Conservation (phyloP, 2,797 vertebrate species). For the Peromyscus aztecus region DNA sequence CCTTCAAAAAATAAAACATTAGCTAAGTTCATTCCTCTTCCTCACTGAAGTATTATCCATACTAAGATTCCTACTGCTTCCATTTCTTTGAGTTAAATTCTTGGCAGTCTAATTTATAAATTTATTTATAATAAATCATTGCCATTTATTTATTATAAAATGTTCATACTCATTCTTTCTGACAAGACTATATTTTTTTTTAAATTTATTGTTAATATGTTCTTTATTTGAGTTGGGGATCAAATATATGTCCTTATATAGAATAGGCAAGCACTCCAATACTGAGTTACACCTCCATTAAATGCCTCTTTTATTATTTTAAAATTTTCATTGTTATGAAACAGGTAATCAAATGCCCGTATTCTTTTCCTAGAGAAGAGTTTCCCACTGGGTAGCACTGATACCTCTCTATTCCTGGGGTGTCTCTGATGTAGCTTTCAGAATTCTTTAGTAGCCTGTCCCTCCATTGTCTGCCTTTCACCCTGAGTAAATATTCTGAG, state of each 20-base stretch:
- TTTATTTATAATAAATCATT: background rate
- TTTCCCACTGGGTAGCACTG: background rate
- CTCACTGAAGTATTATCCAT: background rate
- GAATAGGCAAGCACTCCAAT: background rate
- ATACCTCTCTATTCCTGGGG: background rate
- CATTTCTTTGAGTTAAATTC: background rate
- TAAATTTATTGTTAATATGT: background rate
- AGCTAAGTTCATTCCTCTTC: conserved; percentile 60
- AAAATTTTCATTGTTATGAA: background rate
- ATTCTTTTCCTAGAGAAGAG: background rate
- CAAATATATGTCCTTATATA: background rate
- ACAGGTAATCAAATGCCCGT: background rate
- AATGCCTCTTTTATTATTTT: background rate
- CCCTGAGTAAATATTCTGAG: background rate
- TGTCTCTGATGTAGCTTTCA: background rate
- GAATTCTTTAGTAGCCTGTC: background rate
- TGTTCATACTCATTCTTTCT: background rate
- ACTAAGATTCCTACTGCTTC: conserved; percentile 12
- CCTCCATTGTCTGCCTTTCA: rapidly evolving
- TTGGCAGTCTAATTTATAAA: background rate
- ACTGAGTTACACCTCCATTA: background rate
- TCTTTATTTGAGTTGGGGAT: background rate
- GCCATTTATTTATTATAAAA: conserved; percentile 30
- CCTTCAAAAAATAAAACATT: conserved; percentile 64
- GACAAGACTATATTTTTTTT: background rate